phyloP scores from a whole-genome alignment of 1,140 invertebrate genomes.

The Chironomus striatipennis region DNA sequence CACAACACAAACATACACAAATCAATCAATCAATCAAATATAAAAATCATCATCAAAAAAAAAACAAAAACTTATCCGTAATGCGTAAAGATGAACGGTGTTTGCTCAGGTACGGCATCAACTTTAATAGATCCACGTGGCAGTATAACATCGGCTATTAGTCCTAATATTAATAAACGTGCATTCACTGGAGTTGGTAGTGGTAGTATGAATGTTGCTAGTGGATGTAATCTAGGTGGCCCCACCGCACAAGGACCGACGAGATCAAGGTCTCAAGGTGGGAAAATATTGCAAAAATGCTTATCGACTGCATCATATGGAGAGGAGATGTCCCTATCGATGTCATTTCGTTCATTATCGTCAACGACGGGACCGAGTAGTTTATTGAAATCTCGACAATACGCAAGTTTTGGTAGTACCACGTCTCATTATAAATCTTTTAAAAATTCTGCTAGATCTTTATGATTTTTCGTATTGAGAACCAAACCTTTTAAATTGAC shows the following conservation, averaged over 20 bases:
- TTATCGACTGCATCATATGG: slow-evolving; percentile 69
- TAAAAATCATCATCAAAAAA: no score
- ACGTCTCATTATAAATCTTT: slow-evolving; percentile 27
- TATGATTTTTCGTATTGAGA: no score
- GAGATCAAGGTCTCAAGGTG: slow-evolving; percentile 79
- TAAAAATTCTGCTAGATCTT: no score
- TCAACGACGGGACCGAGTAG: slow-evolving; percentile 48
- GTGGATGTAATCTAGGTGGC: slow-evolving; percentile 30
- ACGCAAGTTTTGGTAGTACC: slow-evolving; percentile 89
- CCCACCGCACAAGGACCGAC: slow-evolving; percentile 42
- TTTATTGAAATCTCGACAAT: slow-evolving; percentile 71
- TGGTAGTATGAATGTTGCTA: slow-evolving; percentile 37
- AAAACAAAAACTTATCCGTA: neutral
- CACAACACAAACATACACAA: neutral
- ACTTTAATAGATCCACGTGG: slow-evolving; percentile 19
- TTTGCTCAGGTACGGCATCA: slow-evolving; percentile 44
- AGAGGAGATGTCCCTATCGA: slow-evolving; percentile 47
- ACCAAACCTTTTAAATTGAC: no score
- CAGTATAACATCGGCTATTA: slow-evolving; percentile 9
- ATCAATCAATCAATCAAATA: no score
- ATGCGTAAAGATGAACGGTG: slow-evolving; percentile 60
- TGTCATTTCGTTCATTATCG: slow-evolving; percentile 47
- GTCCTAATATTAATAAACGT: slow-evolving; percentile 28
- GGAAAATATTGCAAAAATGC: slow-evolving; percentile 79
- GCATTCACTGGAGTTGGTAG: slow-evolving; percentile 36